These are phyloP conservation scores for Sweltsa coloradensis DNA, from an alignment of 1,140 invertebrate species.

Conservation along the genomic window DNA sequence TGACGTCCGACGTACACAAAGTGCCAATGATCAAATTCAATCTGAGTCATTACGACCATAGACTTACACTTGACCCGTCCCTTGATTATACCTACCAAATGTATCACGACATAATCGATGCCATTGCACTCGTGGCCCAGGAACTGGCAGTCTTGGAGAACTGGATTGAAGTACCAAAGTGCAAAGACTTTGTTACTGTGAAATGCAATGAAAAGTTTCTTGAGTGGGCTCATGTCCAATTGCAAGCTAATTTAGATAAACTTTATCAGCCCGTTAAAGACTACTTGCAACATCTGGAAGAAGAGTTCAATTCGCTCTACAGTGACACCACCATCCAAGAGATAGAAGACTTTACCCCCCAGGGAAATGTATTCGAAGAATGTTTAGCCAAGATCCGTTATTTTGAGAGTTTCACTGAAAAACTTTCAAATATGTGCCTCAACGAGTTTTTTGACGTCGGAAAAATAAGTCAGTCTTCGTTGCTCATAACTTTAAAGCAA, in stretches of 20 bases:
- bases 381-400: no score
- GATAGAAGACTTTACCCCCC: conserved; percentile 35
- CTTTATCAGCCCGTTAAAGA: conserved; percentile 27
- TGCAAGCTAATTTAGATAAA: conserved; percentile 24
- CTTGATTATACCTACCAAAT: conserved; percentile 24
- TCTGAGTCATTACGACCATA: conserved; percentile 28
- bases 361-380: conserved; percentile 27
- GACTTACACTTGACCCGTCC: conserved; percentile 28
- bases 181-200: conserved; percentile 23
- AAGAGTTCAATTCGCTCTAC: neutral
- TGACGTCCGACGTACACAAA: conserved; percentile 27
- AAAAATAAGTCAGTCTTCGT: no score
- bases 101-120: conserved; percentile 9
- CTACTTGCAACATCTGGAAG: conserved; percentile 25
- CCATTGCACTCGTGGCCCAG: conserved; percentile 28
- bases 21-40: conserved; percentile 38
- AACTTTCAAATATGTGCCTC: no score
- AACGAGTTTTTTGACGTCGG: no score
- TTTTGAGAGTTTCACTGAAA: no score
- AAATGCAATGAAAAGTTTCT: conserved; percentile 26
- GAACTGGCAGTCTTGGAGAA: conserved; percentile 33
- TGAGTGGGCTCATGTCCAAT: conserved; percentile 20
- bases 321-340: neutral
- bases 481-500: conserved; percentile 2
- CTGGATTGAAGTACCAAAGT: conserved; percentile 22